Percentiles rank a stretch among this genome's conserved stretches.
Evolutionary conservation across 2,113 vertebrate species (phyloP).

Genomic region (Coryphaenoides rupestris): DNA sequence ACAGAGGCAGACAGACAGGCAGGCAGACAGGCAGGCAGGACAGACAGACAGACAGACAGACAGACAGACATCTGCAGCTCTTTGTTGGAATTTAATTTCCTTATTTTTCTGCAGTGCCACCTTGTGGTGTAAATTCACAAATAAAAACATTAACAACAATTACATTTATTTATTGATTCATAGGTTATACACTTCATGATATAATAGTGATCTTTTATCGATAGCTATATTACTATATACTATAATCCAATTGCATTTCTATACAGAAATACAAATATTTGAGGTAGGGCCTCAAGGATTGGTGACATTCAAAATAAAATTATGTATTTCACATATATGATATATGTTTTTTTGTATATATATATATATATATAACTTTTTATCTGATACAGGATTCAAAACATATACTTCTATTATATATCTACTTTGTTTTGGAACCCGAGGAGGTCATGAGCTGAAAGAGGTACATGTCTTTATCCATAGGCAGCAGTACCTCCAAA

Average conservation of each 20-base stretch:
- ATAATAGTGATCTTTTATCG: conserved; percentile 91
- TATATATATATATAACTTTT: conserved; percentile 66
- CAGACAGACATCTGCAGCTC: no score
- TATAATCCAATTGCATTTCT: conserved; percentile 98
- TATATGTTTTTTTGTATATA: conserved; percentile 67
- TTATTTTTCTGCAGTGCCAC: no score
- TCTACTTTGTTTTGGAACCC: conserved; percentile 74
- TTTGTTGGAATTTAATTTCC: no score
- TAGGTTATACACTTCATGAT: conserved; percentile 88
- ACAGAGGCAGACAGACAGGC: no score
- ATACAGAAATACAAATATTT: conserved; percentile 99
- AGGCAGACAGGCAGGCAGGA: no score
- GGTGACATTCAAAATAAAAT: conserved; percentile 85
- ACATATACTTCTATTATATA: conserved; percentile 71
- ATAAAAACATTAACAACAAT: conserved; percentile 80
- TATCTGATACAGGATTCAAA: conserved; percentile 78
- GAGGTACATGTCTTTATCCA: conserved; percentile 95
- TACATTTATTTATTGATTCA: conserved; percentile 93
- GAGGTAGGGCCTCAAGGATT: conserved; percentile 99
- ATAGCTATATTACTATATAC: conserved; percentile 85
- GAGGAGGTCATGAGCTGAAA: conserved; percentile 78
- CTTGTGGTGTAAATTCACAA: not conserved
- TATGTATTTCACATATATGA: conserved; percentile 84
- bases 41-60: no score
- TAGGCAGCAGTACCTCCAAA: conserved; percentile 87